These are phyloP conservation scores for Florisuga fusca DNA, from an alignment of 2,797 vertebrate genomes.

Conservation along the genomic window DNA sequence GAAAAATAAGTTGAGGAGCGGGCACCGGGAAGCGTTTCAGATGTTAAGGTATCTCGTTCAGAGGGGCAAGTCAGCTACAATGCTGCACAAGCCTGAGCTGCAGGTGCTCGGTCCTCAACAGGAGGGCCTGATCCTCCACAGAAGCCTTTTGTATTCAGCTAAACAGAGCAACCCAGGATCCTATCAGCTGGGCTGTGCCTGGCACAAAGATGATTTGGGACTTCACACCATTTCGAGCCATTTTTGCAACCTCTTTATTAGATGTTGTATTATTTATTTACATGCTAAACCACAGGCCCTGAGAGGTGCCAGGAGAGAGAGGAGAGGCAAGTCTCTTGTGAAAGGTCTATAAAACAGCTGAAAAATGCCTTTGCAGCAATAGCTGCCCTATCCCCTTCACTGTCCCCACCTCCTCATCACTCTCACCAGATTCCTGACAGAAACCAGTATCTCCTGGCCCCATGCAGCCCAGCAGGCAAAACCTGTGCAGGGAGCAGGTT, in stretches of 20 bases:
- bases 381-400: background rate
- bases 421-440: background rate
- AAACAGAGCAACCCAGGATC: background rate
- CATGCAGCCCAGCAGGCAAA: background rate
- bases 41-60: background rate
- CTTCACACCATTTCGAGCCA: background rate
- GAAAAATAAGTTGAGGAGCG: background rate
- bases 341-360: background rate
- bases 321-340: background rate
- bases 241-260: background rate
- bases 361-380: background rate
- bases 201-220: background rate
- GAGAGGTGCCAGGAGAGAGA: background rate
- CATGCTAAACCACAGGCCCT: background rate
- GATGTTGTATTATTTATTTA: background rate
- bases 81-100: background rate
- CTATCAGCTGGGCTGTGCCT: background rate
- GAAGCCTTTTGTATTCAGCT: background rate
- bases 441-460: background rate
- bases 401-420: background rate
- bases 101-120: background rate
- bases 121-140: accelerated
- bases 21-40: background rate
- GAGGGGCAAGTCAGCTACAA: background rate
- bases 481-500: background rate